phyloP scores from a whole-genome alignment of 2,113 vertebrate species.

The Stomatorhinus ivindoensis region DNA sequence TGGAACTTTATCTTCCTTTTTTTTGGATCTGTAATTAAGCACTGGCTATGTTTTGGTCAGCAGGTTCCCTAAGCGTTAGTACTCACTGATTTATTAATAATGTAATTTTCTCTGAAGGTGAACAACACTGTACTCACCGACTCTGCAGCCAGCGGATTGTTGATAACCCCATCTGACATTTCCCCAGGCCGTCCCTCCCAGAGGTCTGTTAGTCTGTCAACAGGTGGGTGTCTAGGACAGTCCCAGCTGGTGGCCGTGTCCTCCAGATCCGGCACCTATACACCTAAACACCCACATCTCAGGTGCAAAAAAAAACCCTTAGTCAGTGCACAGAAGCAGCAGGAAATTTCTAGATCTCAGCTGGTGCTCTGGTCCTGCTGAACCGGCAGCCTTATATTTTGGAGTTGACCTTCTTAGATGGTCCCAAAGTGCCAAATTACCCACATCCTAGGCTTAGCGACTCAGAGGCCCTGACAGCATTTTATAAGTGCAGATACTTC shows the following conservation, averaged over 20 bases:
- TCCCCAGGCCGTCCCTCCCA: slow-evolving; percentile 58
- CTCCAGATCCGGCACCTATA: not conserved
- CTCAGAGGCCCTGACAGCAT: not conserved
- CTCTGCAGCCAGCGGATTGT: slow-evolving; percentile 44
- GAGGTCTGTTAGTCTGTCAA: slow-evolving; percentile 53
- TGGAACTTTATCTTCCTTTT: not conserved
- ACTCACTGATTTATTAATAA: not conserved
- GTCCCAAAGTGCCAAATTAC: not conserved
- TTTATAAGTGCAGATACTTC: not conserved
- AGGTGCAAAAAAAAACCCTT: not conserved
- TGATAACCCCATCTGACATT: slow-evolving; percentile 49
- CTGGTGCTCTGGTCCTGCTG: not conserved
- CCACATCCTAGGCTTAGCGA: not conserved
- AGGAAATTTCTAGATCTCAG: not conserved
- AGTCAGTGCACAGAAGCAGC: not conserved
- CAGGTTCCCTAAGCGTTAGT: not conserved
- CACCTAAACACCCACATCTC: not conserved
- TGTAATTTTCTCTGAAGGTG: slow-evolving; percentile 15
- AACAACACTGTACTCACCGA: slow-evolving; percentile 55
- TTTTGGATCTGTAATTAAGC: not conserved
- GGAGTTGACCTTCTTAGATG: not conserved
- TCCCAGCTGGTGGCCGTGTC: not conserved
- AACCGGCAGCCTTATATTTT: not conserved
- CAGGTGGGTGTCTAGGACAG: slow-evolving; percentile 48
- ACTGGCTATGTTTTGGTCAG: not conserved